Evolutionary conservation across 2,797 vertebrate genomes (phyloP), one percentile per base, ranked within the genome.

Genomic region (Sebastes aleutianus): DNA sequence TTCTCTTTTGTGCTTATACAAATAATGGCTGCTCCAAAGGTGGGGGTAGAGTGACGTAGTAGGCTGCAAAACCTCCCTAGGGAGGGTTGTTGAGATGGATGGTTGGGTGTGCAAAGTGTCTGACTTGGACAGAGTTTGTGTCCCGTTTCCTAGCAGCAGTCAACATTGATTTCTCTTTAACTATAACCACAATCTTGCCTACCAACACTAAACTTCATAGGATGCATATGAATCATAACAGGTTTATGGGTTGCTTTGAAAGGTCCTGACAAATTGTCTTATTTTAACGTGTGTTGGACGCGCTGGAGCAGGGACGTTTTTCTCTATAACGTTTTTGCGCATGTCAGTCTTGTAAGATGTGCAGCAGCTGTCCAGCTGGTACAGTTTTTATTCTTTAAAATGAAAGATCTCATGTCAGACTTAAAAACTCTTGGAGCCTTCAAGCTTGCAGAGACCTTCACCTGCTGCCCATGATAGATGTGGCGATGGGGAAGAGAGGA

Each of bases 391-490:
- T 70, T 67, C 80, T 58, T 29, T 31, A 50, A 34, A 79, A 43
- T 73, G 78, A 84, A 43, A 43, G 32, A 88, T 83, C 43, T 87
- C 27, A 70, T 78, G 68, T 78, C 56, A 57, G 39, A 54, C 78
- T 43, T n/a, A 72, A 74, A 82, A 82, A 47, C 81, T 62, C 53
- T 6, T 6, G 0, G 7, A 68, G 82, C 74, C 47, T 24, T 78
- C 58, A 29, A 27, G 74, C 70, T 27, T 8, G 39, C 32, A n/a
- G 79, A 84, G 77, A 71, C 73, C 68, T 85, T 89, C 84, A 76
- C 80, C 83, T 66, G 83, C 80, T 14, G 78, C 29, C 6, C 0
- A 0, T 89, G 89, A 90, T 73, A 20, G 81, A 87, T 85, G 85
- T 50, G 64, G 14, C 26, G 82, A 50, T 43, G 70, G 29, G 31